Evolutionary conservation across 2,797 vertebrate species (phyloP).

Genomic region (Oophaga sylvatica): DNA sequence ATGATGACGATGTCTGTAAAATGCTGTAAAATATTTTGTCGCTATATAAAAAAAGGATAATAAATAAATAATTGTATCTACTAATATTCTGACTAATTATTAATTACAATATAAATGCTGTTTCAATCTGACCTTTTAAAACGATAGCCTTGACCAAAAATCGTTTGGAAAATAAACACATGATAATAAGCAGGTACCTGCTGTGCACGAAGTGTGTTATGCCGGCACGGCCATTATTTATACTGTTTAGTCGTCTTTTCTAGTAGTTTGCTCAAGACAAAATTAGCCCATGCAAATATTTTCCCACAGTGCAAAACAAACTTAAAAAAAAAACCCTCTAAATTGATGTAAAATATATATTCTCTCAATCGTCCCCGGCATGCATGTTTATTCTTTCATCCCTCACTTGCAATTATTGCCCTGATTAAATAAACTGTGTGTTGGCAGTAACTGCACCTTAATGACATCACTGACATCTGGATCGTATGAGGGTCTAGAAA

Average conservation of each 20-base stretch:
- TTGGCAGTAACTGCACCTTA: conserved; percentile 56
- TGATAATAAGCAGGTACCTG: conserved; percentile 13
- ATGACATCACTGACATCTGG: conserved; percentile 61
- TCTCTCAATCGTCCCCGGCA: conserved; percentile 38
- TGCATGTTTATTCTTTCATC: conserved; percentile 53
- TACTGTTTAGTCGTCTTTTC: conserved; percentile 21
- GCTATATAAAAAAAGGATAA: too few species aligned
- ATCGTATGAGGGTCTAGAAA: conserved; percentile 52
- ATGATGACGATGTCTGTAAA: too few species aligned
- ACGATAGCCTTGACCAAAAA: background rate
- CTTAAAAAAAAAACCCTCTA: conserved; percentile 48
- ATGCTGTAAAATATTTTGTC: too few species aligned
- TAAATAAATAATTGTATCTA: background rate
- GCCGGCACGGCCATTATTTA: conserved; percentile 34
- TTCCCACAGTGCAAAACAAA: conserved; percentile 52
- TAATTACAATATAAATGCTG: background rate
- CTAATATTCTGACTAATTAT: background rate
- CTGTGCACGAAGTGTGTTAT: background rate
- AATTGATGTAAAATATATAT: conserved; percentile 37
- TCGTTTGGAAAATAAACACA: background rate
- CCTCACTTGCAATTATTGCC: conserved; percentile 57
- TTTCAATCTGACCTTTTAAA: background rate
- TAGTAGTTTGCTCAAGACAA: conserved; percentile 47
- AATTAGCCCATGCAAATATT: conserved; percentile 57
- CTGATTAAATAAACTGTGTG: conserved; percentile 59